These are phyloP conservation scores for Drosophila orena DNA, from an alignment of 1,140 invertebrate genomes.

Conservation along the genomic window DNA sequence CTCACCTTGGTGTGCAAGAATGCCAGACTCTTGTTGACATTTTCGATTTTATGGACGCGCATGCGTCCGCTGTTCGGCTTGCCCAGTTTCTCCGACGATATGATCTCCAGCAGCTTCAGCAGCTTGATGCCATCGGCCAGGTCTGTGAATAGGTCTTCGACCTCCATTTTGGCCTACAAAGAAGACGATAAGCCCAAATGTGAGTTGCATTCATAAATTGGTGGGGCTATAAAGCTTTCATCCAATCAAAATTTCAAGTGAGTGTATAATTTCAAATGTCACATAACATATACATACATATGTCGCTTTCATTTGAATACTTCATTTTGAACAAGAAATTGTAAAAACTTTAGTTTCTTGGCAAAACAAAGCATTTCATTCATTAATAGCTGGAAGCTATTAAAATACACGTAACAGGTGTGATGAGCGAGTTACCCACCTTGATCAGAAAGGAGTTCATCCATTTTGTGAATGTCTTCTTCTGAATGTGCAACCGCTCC, in stretches of 20 bases:
- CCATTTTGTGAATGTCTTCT: slow-evolving; percentile 99
- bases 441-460: slow-evolving; percentile 99
- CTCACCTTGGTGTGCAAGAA: slow-evolving; percentile 98
- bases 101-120: slow-evolving; percentile 98
- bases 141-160: slow-evolving; percentile 98
- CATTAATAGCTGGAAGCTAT: too few species aligned
- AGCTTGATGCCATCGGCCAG: slow-evolving; percentile 97
- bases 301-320: slow-evolving; percentile 19
- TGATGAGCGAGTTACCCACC: slow-evolving; percentile 86
- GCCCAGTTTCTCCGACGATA: slow-evolving; percentile 98
- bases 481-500: slow-evolving; percentile 98
- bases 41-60: slow-evolving; percentile 99
- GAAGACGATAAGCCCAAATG: slow-evolving; percentile 15
- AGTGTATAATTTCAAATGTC: slow-evolving; percentile 11
- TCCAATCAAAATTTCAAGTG: slow-evolving; percentile 23
- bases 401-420: too few species aligned
- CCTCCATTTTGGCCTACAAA: slow-evolving; percentile 94
- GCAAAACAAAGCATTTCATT: too few species aligned
- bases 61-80: slow-evolving; percentile 98
- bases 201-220: slow-evolving; percentile 22
- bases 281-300: too few species aligned
- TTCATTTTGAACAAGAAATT: neutral
- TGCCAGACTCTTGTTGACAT: slow-evolving; percentile 98
- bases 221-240: slow-evolving; percentile 20
- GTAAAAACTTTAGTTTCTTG: neutral